Evolutionary conservation across 2,888 invertebrate species (phyloP).

Genomic region (Trissolcus japonicus): DNA sequence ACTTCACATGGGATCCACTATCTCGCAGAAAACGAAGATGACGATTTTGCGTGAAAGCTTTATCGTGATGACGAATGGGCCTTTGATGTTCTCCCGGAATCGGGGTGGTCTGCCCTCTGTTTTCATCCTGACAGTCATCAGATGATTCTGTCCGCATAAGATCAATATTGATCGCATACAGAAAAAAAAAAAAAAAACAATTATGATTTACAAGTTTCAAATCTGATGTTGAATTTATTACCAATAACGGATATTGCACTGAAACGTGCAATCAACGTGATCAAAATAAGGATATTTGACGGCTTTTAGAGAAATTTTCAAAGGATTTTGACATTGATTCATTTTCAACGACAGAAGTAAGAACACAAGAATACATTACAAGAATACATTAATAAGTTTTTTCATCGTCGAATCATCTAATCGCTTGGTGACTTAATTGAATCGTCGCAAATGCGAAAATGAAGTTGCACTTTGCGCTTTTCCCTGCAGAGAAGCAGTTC

Average conservation of each 20-base stretch:
- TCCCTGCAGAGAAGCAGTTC: slow-evolving; percentile 55
- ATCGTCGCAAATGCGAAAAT: slow-evolving; percentile 58
- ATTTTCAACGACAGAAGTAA: too few species aligned
- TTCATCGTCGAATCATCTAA: background rate
- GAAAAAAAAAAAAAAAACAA: too few species aligned
- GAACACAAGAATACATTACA: too few species aligned
- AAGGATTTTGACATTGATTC: too few species aligned
- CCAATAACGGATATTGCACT: too few species aligned
- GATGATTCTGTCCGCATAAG: too few species aligned
- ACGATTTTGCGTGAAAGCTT: slow-evolving; percentile 44
- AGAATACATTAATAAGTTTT: too few species aligned
- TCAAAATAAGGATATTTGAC: too few species aligned
- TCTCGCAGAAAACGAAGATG: slow-evolving; percentile 46
- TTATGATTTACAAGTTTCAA: too few species aligned
- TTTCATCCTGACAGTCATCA: slow-evolving; percentile 25
- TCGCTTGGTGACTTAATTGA: slow-evolving; percentile 28
- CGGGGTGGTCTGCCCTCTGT: slow-evolving; percentile 39
- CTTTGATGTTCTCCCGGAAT: slow-evolving; percentile 39
- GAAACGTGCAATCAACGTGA: too few species aligned
- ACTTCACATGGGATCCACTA: slow-evolving; percentile 44
- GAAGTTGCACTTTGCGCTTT: slow-evolving; percentile 64
- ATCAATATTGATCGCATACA: slow-evolving; percentile 1
- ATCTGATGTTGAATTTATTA: too few species aligned
- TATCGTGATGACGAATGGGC: slow-evolving; percentile 51
- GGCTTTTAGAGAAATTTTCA: too few species aligned